phyloP scores from a whole-genome alignment of 2,888 invertebrate genomes.

The Apotomis capreana region DNA sequence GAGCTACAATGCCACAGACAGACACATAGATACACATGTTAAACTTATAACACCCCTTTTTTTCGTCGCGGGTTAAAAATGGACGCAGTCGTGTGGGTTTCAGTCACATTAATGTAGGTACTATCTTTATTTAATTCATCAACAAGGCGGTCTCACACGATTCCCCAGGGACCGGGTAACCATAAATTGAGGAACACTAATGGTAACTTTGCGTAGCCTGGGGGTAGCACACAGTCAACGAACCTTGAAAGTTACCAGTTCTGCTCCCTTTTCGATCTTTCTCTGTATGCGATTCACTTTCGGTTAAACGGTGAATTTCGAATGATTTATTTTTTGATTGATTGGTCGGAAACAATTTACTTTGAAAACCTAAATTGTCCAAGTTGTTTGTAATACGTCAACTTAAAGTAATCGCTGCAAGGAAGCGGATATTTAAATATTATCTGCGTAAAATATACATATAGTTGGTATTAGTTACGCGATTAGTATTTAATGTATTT shows the following conservation, averaged over 20 bases:
- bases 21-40: no score
- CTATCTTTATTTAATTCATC: constrained; percentile 22
- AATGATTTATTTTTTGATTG: constrained; percentile 20
- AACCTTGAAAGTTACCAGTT: constrained; percentile 40
- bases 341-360: constrained; percentile 6
- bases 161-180: constrained; percentile 42
- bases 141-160: constrained; percentile 49
- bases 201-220: constrained; percentile 44
- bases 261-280: constrained; percentile 28
- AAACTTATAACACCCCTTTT: no score
- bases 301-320: constrained; percentile 42
- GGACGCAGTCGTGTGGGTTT: neutral
- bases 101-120: constrained; percentile 9
- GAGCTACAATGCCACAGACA: no score
- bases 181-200: constrained; percentile 47
- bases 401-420: neutral
- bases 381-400: constrained; percentile 2
- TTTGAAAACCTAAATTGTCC: constrained; percentile 9
- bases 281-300: constrained; percentile 39
- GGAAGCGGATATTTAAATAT: neutral
- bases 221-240: constrained; percentile 45
- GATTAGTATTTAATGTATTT: constrained; percentile 1
- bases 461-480: constrained; percentile 5
- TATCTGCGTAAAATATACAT: no score
- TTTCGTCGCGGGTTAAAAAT: neutral